Percentiles rank a stretch among this genome's conserved stretches.
These are phyloP conservation scores for Heteromurus nitidus DNA, from an alignment of 2,888 invertebrate species.

Conservation along the genomic window DNA sequence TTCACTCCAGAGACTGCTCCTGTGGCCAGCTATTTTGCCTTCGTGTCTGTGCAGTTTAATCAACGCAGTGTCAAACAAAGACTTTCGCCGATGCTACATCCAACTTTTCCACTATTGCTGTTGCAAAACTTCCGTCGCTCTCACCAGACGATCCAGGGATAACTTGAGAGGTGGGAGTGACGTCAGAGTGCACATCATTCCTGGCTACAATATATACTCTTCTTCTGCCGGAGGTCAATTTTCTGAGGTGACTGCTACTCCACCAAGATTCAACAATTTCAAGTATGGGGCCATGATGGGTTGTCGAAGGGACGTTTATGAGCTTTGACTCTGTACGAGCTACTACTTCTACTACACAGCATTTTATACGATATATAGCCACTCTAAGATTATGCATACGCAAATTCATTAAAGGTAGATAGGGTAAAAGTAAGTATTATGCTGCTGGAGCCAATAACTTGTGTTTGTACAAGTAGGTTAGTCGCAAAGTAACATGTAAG, in stretches of 20 bases:
- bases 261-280: slow-evolving; percentile 70
- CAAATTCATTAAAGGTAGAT: not conserved
- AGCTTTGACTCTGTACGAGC: slow-evolving; percentile 65
- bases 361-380: not conserved
- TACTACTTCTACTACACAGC: not conserved
- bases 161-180: slow-evolving; percentile 74
- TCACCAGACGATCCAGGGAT: slow-evolving; percentile 80
- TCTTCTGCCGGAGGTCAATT: slow-evolving; percentile 71
- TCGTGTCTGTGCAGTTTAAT: slow-evolving; percentile 71
- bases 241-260: slow-evolving; percentile 66
- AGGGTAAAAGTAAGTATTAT: not conserved
- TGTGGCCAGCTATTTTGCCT: slow-evolving; percentile 73
- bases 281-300: slow-evolving; percentile 70
- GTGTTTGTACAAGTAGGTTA: not conserved
- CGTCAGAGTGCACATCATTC: slow-evolving; percentile 86
- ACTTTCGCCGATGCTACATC: slow-evolving; percentile 84
- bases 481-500: not conserved
- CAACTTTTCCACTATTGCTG: slow-evolving; percentile 86
- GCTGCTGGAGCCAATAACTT: too few species aligned
- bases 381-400: not conserved
- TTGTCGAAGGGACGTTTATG: slow-evolving; percentile 72
- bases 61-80: slow-evolving; percentile 79
- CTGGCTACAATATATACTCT: slow-evolving; percentile 81
- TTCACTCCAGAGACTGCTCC: slow-evolving; percentile 67
- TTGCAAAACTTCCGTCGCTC: slow-evolving; percentile 85